Base-by-base conservation (phyloP, 2,113 vertebrate species). In the Oreocharis arfaki region DNA sequence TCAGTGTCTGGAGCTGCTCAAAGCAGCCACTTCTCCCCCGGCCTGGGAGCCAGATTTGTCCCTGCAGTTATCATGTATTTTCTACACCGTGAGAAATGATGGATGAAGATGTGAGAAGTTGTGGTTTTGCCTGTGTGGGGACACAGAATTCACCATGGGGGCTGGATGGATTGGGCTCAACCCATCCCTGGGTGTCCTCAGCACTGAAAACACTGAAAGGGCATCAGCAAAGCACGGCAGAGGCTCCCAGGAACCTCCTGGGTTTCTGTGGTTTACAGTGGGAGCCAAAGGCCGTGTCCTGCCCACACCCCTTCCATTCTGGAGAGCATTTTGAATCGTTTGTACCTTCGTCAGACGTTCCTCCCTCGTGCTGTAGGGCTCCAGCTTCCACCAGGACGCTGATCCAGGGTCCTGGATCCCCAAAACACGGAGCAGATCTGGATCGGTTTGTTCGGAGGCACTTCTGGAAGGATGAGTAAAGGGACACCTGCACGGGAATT, bases 41-140 rank as follows among this genome's bases (percentile, higher is more conserved):
- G 37, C 69, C 2, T 1, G 30, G 11, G 13, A 64, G 55, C 5
- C 2, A 1, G 11, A 3, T 41, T 61, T 22, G 11, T 17, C 35
- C n/a, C 42, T 39, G 7, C 24, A n/a, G 2, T 19, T 3, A 7
- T 1, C 2, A 16, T 10, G 0, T 15, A 0, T 44, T 49, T 49
- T 7, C 8, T 39, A 2, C 8, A 5, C 11, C 4, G 7, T 27
- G 11, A 13, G 23, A 19, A 71, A 11, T 2, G 6, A 6, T 1
- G 20, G 46, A 7, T 41, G 28, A 4, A 41, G 6, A 11, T 5
- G 37, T 50, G 9, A 6, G 8, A 22, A 46, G 27, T 10, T 35
- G 6, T 2, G 1, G 3, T 5, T 37, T 39, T 49, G 35, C 16
- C 60, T 33, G 23, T 4, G 23, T n/a, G 44, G 10, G 23, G 37